These are phyloP conservation scores for Quadroppia sp. DNA, from an alignment of 2,888 invertebrate genomes.

Conservation along the genomic window DNA sequence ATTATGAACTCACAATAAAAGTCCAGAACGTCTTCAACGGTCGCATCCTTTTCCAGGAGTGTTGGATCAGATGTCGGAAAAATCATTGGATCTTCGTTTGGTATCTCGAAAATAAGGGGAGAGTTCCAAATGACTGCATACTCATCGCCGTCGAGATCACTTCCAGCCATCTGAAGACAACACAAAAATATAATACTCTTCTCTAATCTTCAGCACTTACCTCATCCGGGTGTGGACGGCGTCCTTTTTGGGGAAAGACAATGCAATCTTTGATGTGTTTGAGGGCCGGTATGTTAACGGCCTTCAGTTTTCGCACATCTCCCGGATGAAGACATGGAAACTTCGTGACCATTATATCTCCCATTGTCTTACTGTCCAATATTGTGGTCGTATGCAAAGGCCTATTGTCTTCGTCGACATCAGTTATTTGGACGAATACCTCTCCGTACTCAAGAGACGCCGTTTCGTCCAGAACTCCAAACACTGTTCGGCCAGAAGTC, in stretches of 20 bases:
- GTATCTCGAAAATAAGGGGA: slow-evolving; percentile 49
- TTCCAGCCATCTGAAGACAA: slow-evolving; percentile 53
- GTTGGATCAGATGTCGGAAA: slow-evolving; percentile 43
- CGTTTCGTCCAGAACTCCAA: slow-evolving; percentile 52
- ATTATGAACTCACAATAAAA: slow-evolving; percentile 45
- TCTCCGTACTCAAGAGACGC: slow-evolving; percentile 51
- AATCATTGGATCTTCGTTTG: slow-evolving; percentile 46
- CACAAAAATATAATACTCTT: too few relatives aligned
- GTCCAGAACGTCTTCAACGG: slow-evolving; percentile 46
- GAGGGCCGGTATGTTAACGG: slow-evolving; percentile 49
- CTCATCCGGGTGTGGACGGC: slow-evolving; percentile 53
- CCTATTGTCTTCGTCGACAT: not conserved
- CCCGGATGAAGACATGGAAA: slow-evolving; percentile 55
- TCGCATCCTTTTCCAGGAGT: slow-evolving; percentile 11
- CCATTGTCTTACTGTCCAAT: too few relatives aligned
- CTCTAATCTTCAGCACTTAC: too few relatives aligned
- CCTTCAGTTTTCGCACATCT: slow-evolving; percentile 52
- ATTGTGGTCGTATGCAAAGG: too few relatives aligned
- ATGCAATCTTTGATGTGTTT: slow-evolving; percentile 52
- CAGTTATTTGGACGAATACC: slow-evolving; percentile 45
- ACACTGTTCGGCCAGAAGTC: slow-evolving; percentile 51
- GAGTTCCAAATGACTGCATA: slow-evolving; percentile 53
- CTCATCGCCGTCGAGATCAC: slow-evolving; percentile 55
- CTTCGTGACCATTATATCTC: slow-evolving; percentile 48
- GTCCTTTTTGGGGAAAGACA: slow-evolving; percentile 53